Evolutionary conservation across 2,888 invertebrate genomes (phyloP).

Genomic region (Ophion slaviceki): DNA sequence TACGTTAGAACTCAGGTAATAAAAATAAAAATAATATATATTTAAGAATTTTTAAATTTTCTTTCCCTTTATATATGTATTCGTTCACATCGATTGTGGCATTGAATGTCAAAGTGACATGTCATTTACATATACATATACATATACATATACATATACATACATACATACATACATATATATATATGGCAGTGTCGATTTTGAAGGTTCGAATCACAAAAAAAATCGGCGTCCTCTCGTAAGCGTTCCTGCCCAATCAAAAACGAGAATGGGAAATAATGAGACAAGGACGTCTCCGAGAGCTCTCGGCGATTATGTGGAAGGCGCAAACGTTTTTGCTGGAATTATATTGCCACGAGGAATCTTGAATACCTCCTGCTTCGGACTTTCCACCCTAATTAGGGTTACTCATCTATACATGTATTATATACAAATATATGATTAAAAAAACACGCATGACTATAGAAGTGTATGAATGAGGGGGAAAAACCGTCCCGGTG

Average conservation of each 20-base stretch:
- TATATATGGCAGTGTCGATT: too few species aligned
- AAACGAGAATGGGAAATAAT: not conserved
- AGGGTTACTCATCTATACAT: conserved; percentile 20
- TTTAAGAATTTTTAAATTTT: too few species aligned
- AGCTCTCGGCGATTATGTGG: conserved; percentile 41
- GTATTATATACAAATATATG: not conserved
- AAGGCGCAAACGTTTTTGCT: conserved; percentile 49
- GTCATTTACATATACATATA: too few species aligned
- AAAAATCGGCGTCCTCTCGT: not conserved
- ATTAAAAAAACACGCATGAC: not conserved
- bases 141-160: too few species aligned
- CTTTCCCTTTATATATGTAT: too few species aligned
- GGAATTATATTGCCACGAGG: conserved; percentile 46
- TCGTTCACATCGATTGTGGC: too few species aligned
- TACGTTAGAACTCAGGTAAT: too few species aligned
- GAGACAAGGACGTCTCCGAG: not conserved
- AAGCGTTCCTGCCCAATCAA: not conserved
- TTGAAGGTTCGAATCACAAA: too few species aligned
- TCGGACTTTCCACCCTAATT: conserved; percentile 55
- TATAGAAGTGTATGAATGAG: not conserved
- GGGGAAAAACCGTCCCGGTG: not conserved
- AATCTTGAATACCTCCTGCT: conserved; percentile 49
- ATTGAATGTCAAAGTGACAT: too few species aligned
- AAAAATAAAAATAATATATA: too few species aligned
- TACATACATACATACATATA: too few species aligned